Evolutionary conservation across 2,797 vertebrate species (phyloP).

Genomic region (Malurus splendens): DNA sequence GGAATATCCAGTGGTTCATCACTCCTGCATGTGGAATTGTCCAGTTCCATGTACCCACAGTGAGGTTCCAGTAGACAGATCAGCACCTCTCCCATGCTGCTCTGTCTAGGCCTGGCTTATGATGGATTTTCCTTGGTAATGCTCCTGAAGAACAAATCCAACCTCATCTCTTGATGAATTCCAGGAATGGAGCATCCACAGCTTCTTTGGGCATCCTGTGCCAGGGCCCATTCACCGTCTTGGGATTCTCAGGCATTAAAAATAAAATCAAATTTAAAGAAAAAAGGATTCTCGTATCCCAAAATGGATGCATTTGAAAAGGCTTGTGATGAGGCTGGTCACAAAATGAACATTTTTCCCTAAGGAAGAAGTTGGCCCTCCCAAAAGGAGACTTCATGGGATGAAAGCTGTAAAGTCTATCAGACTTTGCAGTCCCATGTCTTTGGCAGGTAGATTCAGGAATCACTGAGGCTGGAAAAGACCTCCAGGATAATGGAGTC

Average conservation of each 20-base stretch:
- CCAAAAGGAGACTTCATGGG: background rate
- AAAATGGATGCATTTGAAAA: fast-evolving
- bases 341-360: background rate
- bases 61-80: background rate
- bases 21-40: background rate
- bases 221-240: background rate
- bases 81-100: background rate
- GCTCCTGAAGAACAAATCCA: background rate
- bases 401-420: background rate
- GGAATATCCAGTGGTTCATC: background rate
- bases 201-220: background rate
- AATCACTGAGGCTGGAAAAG: background rate
- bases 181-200: background rate
- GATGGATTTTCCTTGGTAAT: background rate
- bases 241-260: background rate
- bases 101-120: background rate
- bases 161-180: fast-evolving
- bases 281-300: too few relatives aligned
- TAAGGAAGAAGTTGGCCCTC: background rate
- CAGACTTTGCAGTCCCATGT: background rate
- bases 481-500: background rate
- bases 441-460: background rate
- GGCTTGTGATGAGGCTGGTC: background rate
- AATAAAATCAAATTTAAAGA: background rate
- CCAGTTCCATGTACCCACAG: background rate